phyloP scores from a whole-genome alignment of 2,888 invertebrate genomes.

The Volucella bombylans region DNA sequence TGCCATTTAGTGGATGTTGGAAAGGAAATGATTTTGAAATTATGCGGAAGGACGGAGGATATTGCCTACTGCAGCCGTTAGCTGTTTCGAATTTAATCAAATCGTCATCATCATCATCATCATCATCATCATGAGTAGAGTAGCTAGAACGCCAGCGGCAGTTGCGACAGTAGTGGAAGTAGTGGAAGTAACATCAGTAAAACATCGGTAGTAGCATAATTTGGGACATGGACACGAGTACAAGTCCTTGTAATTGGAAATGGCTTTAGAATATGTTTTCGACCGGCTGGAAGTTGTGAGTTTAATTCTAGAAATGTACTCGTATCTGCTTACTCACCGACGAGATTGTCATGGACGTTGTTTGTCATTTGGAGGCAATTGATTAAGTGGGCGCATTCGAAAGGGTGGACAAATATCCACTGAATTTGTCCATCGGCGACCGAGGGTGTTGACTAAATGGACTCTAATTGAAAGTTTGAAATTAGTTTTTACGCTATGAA shows the following conservation, averaged over 20 bases:
- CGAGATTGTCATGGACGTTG: slow-evolving; percentile 64
- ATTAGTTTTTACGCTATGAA: slow-evolving; percentile 38
- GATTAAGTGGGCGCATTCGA: slow-evolving; percentile 28
- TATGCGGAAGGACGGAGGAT: slow-evolving; percentile 63
- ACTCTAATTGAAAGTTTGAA: slow-evolving; percentile 54
- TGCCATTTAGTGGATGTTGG: slow-evolving; percentile 47
- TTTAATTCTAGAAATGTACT: slow-evolving; percentile 10
- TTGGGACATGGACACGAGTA: no score
- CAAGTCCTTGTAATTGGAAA: not conserved
- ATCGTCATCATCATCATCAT: slow-evolving; percentile 51
- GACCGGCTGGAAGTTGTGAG: slow-evolving; percentile 20
- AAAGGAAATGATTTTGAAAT: slow-evolving; percentile 71
- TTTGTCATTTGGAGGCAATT: slow-evolving; percentile 68
- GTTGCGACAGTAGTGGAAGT: no score
- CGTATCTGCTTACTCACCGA: slow-evolving; percentile 47
- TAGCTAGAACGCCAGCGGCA: no score
- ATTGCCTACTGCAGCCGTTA: slow-evolving; percentile 49
- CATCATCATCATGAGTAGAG: slow-evolving; percentile 8
- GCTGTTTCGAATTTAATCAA: slow-evolving; percentile 54
- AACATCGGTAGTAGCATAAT: not conserved
- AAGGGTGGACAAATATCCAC: not conserved
- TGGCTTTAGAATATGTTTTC: slow-evolving; percentile 45
- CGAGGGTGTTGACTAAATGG: slow-evolving; percentile 21
- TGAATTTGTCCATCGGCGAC: no score
- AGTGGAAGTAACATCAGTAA: no score